Percentiles rank a stretch among this genome's conserved stretches.
Evolutionary conservation across 1,140 invertebrate species (phyloP).

Genomic region (Macrobrachium rosenbergii): DNA sequence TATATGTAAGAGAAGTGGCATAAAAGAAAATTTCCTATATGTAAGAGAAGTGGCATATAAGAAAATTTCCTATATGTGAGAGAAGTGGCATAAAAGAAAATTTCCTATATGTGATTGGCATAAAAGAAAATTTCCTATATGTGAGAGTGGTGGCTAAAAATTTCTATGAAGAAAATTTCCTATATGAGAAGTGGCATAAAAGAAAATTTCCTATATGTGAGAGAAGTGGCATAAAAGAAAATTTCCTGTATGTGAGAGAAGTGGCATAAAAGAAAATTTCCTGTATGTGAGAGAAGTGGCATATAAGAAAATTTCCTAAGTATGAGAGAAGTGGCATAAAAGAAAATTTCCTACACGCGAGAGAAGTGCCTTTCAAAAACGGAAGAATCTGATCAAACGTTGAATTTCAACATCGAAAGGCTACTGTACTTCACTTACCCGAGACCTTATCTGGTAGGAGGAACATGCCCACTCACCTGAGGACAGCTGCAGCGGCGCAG

Average conservation of each 20-base stretch:
- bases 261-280: too few relatives aligned
- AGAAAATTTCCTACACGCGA: background rate
- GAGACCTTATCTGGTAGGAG: background rate
- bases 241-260: too few relatives aligned
- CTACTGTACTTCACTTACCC: background rate
- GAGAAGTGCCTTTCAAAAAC: background rate
- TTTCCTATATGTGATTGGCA: background rate
- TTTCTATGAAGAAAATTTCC: background rate
- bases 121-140: too few relatives aligned
- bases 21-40: background rate
- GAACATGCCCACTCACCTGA: constrained; percentile 11
- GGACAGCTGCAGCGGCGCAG: constrained; percentile 36
- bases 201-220: background rate
- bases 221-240: background rate
- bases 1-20: background rate
- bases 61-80: too few relatives aligned
- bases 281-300: too few relatives aligned
- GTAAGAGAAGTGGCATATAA: background rate
- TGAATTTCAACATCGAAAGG: too few relatives aligned
- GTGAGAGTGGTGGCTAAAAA: too few relatives aligned
- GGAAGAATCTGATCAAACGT: background rate
- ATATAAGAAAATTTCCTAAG: background rate
- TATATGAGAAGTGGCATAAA: background rate
- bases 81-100: too few relatives aligned
- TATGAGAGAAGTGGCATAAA: background rate